Evolutionary conservation across 2,888 invertebrate species (phyloP), one percentile per base, ranked within the genome.

Genomic region (Augiades crinisus): DNA sequence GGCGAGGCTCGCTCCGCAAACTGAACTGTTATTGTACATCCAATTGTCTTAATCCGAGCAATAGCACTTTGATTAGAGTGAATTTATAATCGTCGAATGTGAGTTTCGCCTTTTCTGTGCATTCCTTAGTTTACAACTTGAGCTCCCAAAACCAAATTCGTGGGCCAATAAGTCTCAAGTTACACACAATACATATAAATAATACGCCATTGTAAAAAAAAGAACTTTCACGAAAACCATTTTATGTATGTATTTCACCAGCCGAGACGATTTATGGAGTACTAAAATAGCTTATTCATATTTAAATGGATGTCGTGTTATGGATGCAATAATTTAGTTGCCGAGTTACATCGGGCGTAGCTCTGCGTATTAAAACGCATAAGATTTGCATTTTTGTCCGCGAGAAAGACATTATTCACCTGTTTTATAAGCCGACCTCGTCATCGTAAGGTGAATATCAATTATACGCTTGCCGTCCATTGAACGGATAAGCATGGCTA

Each of bases 301-400:
- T 68, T 75, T 69, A 70, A 75, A 80, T 80, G 61, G 68, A 68
- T 64, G 64, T 52, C 40, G 72, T 74, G 72, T 56, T 55, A 70
- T 70, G 64, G 67, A 67, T 65, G 63, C 65, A 64, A 72, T 76
- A 75, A 75, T 68, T 77, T 70, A 67, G 67, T 64, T 60, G 59
- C n/a, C 65, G 60, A 64, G 67, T 64, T 67, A 67, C 64, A 62
- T 57, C 60, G 59, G 59, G 61, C 68, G 65, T 69, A 62, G 67
- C 59, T 61, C 54, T 65, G 68, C 67, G 66, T 73, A 67, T 70
- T 67, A 68, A 69, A 73, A 59, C 53, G 61, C 65, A 60, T 62
- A 56, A 41, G 55, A 79, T 81, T 79, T 74, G 74, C 78, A 81
- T 82, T 72, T 78, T 73, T 68, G 70, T 70, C 60, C 65, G 63